Conservation (phyloP, 2,113 vertebrate species). For the Pseudopipra pipra region DNA sequence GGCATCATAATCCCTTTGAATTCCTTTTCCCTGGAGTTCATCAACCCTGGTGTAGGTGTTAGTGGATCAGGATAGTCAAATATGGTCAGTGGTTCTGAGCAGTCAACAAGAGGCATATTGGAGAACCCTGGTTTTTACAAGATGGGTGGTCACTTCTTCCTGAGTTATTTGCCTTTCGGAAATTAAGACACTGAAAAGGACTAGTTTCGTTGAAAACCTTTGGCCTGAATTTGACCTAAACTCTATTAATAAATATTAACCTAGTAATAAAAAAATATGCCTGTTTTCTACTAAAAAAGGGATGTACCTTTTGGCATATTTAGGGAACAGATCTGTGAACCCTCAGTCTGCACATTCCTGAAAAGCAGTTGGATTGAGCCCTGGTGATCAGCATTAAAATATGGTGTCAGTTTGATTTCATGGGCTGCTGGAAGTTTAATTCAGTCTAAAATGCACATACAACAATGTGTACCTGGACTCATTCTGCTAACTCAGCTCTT, state of each 20-base stretch:
- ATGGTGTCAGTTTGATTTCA: neutral
- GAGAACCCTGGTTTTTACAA: neutral
- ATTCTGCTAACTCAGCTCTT: neutral
- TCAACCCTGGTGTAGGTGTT: neutral
- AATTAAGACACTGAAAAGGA: neutral
- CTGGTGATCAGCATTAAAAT: neutral
- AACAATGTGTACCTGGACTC: neutral
- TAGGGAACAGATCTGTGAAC: neutral
- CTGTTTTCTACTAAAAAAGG: neutral
- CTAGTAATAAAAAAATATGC: neutral
- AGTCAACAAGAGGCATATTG: neutral
- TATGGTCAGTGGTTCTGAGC: neutral
- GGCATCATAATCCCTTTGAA: neutral
- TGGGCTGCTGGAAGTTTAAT: neutral
- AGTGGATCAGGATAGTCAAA: neutral
- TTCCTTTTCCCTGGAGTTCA: neutral
- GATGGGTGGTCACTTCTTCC: neutral
- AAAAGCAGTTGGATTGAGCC: neutral
- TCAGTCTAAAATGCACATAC: neutral
- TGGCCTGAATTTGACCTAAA: neutral
- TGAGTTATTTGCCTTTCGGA: neutral
- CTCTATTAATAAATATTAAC: neutral
- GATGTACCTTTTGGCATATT: neutral
- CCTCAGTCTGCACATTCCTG: neutral
- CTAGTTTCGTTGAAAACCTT: neutral